A percentile compares a stretch with the other conserved stretches of the same genome.
Conservation (phyloP, 2,888 invertebrate genomes). For the Acronicta alni region DNA sequence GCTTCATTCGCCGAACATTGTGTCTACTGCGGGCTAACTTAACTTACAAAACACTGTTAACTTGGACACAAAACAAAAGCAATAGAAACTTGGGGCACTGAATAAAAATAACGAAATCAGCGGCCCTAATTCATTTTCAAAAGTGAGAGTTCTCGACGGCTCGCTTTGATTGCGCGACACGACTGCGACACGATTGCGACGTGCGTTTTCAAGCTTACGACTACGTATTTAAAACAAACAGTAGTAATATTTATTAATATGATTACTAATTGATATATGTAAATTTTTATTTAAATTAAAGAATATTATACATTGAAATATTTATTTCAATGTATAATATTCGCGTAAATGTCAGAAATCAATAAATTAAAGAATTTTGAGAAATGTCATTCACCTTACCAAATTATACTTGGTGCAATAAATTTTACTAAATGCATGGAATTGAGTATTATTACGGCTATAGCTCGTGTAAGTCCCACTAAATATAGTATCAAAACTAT, state of each 20-base stretch:
- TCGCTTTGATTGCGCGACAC: slow-evolving; percentile 36
- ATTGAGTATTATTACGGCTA: background rate
- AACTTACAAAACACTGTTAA: slow-evolving; percentile 68
- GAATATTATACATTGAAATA: too few species aligned
- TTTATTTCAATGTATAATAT: too few species aligned
- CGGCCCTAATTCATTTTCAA: slow-evolving; percentile 77
- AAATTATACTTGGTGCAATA: slow-evolving; percentile 1
- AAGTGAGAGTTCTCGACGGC: slow-evolving; percentile 65
- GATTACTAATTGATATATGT: too few species aligned
- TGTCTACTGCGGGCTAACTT: slow-evolving; percentile 66
- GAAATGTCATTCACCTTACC: too few species aligned
- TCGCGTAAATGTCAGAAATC: too few species aligned
- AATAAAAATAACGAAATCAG: slow-evolving; percentile 84
- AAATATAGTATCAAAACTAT: slow-evolving; percentile 49
- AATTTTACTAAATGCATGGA: too few species aligned
- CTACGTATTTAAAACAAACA: background rate
- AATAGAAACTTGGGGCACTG: slow-evolving; percentile 82
- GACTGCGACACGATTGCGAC: slow-evolving; percentile 41
- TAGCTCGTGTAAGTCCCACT: slow-evolving; percentile 15
- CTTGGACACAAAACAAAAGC: slow-evolving; percentile 74
- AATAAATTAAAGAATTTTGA: too few species aligned
- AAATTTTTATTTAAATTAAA: too few species aligned
- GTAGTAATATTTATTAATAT: too few species aligned
- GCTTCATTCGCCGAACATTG: slow-evolving; percentile 72
- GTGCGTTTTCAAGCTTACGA: slow-evolving; percentile 7